Percentiles rank a stretch among this genome's conserved stretches.
Evolutionary conservation across 2,797 vertebrate species (phyloP).

Genomic region (Ctenopoma multispine): DNA sequence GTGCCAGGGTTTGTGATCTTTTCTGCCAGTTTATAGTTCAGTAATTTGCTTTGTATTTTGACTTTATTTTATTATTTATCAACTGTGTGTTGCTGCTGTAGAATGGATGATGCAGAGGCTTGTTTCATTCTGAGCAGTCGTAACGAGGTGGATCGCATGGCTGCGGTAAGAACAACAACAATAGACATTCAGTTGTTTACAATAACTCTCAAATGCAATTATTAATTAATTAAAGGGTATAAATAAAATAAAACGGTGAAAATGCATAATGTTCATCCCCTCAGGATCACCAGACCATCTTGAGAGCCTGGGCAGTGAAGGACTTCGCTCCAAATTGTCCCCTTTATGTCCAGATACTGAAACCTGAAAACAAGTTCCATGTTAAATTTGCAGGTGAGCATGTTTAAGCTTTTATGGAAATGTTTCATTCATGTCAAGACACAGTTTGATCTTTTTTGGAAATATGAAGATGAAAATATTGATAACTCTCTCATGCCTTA

Average conservation of each 20-base stretch:
- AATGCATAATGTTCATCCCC: no score
- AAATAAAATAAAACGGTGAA: constrained; percentile 3
- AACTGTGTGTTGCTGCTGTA: constrained; percentile 67
- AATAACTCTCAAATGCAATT: constrained; percentile 9
- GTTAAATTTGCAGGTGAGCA: constrained; percentile 93
- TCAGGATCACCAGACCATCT: constrained; percentile 95
- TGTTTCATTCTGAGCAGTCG: constrained; percentile 96
- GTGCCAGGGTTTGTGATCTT: background rate
- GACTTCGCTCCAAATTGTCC: constrained; percentile 95
- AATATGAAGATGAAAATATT: background rate
- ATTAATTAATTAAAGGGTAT: constrained; percentile 18
- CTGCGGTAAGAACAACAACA: constrained; percentile 85
- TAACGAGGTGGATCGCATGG: constrained; percentile 93
- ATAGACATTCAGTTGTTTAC: constrained; percentile 21
- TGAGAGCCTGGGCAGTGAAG: constrained; percentile 96
- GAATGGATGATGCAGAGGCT: constrained; percentile 95
- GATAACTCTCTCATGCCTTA: background rate
- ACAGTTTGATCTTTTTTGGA: no score
- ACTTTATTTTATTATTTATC: constrained; percentile 13
- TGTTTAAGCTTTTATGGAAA: background rate
- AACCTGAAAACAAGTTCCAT: constrained; percentile 95
- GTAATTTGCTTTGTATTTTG: background rate
- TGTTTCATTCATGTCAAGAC: background rate
- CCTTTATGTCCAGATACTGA: constrained; percentile 94
- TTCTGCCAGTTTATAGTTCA: background rate